phyloP scores from a whole-genome alignment of 2,113 vertebrate species.

The Alaudala cheleensis region DNA sequence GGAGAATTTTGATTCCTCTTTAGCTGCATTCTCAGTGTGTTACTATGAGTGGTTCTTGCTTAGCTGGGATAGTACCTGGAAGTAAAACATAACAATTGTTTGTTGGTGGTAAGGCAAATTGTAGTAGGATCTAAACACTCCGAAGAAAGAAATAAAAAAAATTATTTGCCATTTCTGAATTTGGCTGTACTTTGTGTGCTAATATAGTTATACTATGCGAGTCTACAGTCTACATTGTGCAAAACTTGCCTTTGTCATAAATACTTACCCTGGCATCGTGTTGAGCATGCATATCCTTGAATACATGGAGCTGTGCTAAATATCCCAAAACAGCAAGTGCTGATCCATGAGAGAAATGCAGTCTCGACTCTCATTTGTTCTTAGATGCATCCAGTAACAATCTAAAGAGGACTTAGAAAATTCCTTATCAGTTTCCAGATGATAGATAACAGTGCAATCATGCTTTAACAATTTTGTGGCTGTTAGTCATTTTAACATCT shows the following conservation, averaged over 20 bases:
- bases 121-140: not conserved
- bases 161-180: not conserved
- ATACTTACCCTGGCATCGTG: rapidly evolving
- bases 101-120: not conserved
- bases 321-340: not conserved
- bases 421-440: not conserved
- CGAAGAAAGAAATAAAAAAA: not conserved
- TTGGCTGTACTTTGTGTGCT: not conserved
- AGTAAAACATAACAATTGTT: not conserved
- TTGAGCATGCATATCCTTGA: not conserved
- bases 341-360: not conserved
- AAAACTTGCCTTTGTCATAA: not conserved
- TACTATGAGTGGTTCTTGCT: not conserved
- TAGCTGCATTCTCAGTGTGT: not conserved
- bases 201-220: not conserved
- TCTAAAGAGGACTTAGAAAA: not conserved
- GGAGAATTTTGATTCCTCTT: not conserved
- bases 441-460: not conserved
- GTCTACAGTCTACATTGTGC: not conserved
- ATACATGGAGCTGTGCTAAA: not conserved
- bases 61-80: not conserved
- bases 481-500: not conserved
- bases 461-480: not conserved
- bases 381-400: not conserved
- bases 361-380: not conserved